Evolutionary conservation across 2,888 invertebrate genomes (phyloP).

Genomic region (Timandra comae): DNA sequence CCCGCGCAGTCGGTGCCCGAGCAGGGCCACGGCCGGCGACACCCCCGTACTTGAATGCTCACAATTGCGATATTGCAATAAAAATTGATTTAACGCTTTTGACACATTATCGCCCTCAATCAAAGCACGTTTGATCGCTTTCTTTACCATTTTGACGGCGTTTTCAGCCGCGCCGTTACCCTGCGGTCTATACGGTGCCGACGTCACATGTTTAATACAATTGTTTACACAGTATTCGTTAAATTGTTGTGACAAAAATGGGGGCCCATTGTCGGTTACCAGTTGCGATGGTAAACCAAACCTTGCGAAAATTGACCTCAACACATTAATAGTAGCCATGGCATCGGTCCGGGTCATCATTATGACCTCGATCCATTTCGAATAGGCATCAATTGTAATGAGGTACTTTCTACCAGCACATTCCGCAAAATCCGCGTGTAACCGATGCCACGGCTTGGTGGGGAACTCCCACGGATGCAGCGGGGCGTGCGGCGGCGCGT

Average conservation of each 20-base stretch:
- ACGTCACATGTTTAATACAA: slow-evolving; percentile 7
- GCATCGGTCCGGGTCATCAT: not conserved
- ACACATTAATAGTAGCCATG: not conserved
- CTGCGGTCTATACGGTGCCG: slow-evolving; percentile 9
- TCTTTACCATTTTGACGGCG: not conserved
- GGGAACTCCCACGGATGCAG: slow-evolving; percentile 11
- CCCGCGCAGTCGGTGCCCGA: not conserved
- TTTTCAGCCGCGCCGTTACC: too few relatives aligned
- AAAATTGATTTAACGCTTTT: not conserved
- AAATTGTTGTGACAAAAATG: slow-evolving; percentile 14
- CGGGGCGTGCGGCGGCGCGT: slow-evolving; percentile 13
- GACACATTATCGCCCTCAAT: slow-evolving; percentile 1
- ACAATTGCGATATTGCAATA: too few relatives aligned
- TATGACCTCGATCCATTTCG: slow-evolving; percentile 23
- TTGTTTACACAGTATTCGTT: too few relatives aligned
- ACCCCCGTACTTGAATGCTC: slow-evolving; percentile 11
- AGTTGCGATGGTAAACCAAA: slow-evolving; percentile 20
- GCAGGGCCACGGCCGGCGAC: not conserved
- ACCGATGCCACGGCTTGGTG: slow-evolving; percentile 14
- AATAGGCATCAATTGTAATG: slow-evolving; percentile 18
- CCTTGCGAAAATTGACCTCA: slow-evolving; percentile 16
- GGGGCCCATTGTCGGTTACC: slow-evolving; percentile 21
- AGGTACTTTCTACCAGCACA: slow-evolving; percentile 15
- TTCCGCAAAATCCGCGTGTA: slow-evolving; percentile 15
- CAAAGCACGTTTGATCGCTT: slow-evolving; percentile 1